Conservation (phyloP, 2,797 vertebrate species). For the Sebastolobus altivelis region DNA sequence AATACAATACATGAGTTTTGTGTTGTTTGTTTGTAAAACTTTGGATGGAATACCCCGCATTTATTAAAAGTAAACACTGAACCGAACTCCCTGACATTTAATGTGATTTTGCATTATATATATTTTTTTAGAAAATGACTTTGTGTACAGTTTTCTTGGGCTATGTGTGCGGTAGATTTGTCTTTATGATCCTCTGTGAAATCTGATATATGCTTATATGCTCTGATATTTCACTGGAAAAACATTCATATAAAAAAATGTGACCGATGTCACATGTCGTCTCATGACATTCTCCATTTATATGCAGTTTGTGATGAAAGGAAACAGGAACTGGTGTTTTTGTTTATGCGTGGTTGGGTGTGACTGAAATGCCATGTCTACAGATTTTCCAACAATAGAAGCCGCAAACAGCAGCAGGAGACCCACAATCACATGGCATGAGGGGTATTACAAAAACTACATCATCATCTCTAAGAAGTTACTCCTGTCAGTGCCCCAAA, state of each 20-base stretch:
- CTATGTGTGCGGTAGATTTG: not conserved
- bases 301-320: not conserved
- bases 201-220: not conserved
- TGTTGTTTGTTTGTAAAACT: not conserved
- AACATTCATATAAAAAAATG: not conserved
- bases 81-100: not conserved
- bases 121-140: not conserved
- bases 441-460: not conserved
- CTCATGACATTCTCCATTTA: conserved; percentile 5
- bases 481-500: not conserved
- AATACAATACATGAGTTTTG: not conserved
- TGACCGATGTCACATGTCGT: conserved; percentile 23
- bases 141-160: not conserved
- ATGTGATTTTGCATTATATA: not conserved
- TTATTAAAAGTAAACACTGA: not conserved
- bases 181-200: not conserved
- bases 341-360: conserved; percentile 6
- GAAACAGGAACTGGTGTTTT: conserved; percentile 59
- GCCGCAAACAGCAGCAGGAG: conserved; percentile 1
- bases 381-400: conserved; percentile 10
- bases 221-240: not conserved
- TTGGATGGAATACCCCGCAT: not conserved
- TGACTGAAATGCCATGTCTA: conserved; percentile 15
- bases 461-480: not conserved
- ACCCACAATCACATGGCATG: not conserved